Evolutionary conservation across 2,113 vertebrate genomes (phyloP).

Genomic region (Symphodus melops): DNA sequence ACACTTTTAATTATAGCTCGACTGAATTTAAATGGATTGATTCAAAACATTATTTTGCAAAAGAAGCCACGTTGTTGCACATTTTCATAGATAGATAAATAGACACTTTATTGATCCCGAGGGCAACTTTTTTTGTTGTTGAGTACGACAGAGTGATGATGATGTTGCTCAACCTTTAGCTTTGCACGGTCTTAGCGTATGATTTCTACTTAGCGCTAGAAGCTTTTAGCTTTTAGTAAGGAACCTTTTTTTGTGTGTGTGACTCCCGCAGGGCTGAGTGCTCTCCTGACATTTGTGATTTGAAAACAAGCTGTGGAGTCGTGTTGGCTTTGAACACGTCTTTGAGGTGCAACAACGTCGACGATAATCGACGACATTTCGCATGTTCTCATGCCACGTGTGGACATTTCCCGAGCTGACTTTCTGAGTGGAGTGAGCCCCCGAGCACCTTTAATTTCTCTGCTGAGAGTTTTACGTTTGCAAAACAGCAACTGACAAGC

Average conservation of each 20-base stretch:
- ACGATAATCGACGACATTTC: too few relatives aligned
- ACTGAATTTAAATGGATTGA: neutral
- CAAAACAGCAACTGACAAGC: too few relatives aligned
- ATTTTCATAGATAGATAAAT: neutral
- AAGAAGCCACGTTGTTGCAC: neutral
- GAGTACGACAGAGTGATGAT: too few relatives aligned
- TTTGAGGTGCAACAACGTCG: too few relatives aligned
- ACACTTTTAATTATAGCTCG: neutral
- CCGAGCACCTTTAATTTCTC: too few relatives aligned
- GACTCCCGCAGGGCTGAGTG: neutral
- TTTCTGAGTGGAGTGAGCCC: too few relatives aligned
- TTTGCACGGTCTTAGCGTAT: neutral
- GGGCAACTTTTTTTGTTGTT: too few relatives aligned
- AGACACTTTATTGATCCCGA: too few relatives aligned
- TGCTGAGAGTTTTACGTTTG: too few relatives aligned
- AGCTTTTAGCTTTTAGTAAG: neutral
- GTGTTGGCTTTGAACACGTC: neutral
- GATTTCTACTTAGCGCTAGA: conserved; percentile 6
- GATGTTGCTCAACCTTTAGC: neutral
- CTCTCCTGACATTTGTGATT: neutral
- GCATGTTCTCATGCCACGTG: too few relatives aligned
- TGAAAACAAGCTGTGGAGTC: neutral
- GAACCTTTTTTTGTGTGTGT: neutral
- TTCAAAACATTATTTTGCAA: neutral
- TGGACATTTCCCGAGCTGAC: too few relatives aligned